phyloP scores from a whole-genome alignment of 2,113 vertebrate genomes.

The Daboia siamensis region DNA sequence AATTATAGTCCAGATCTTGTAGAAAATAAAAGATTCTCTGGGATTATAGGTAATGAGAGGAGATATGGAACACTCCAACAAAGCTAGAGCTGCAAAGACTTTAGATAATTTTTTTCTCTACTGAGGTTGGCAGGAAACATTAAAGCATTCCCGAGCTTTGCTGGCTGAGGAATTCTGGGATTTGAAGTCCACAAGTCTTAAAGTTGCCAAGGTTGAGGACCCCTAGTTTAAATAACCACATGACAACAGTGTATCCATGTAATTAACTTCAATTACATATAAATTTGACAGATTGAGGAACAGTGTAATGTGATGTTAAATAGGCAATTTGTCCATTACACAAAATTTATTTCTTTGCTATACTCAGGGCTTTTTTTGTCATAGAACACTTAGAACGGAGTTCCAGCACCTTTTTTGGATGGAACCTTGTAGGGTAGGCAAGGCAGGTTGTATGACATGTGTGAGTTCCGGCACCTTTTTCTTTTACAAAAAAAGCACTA shows the following conservation, averaged over 20 bases:
- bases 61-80: neutral
- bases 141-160: neutral
- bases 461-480: too few relatives aligned
- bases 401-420: too few relatives aligned
- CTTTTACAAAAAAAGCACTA: too few relatives aligned
- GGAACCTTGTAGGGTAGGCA: too few relatives aligned
- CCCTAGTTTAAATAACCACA: neutral
- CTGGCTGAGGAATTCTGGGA: too few relatives aligned
- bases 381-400: too few relatives aligned
- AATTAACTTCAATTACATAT: neutral
- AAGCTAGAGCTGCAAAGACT: constrained; percentile 9
- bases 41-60: constrained; percentile 5
- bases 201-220: too few relatives aligned
- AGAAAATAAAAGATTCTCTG: constrained; percentile 40
- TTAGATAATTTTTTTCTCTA: neutral
- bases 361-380: too few relatives aligned
- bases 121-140: neutral
- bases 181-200: too few relatives aligned
- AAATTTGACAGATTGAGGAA: neutral
- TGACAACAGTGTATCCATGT: neutral
- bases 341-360: neutral
- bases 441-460: too few relatives aligned
- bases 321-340: neutral
- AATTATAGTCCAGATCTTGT: constrained; percentile 58
- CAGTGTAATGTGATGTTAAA: neutral